phyloP scores from a whole-genome alignment of 2,888 invertebrate genomes.

The Agonopterix heracliana region DNA sequence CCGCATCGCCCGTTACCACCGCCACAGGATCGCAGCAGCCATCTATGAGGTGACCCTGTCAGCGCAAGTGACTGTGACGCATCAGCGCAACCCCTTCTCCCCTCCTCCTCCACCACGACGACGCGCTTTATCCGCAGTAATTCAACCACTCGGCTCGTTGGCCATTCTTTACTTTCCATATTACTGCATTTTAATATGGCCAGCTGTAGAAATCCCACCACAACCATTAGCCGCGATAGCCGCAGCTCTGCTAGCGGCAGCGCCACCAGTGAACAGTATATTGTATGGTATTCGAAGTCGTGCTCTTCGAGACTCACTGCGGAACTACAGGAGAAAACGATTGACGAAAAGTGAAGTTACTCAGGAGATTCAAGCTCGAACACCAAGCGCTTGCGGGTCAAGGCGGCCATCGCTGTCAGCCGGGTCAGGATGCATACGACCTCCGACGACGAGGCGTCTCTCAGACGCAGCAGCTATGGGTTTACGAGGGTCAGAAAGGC shows the following conservation, averaged over 20 bases:
- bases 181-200: slow-evolving; percentile 83
- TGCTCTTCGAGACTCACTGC: slow-evolving; percentile 81
- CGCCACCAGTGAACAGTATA: slow-evolving; percentile 85
- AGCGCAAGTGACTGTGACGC: slow-evolving; percentile 89
- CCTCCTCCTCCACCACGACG: slow-evolving; percentile 80
- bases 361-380: slow-evolving; percentile 87
- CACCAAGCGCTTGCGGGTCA: slow-evolving; percentile 86
- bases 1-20: slow-evolving; percentile 82
- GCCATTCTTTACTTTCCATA: slow-evolving; percentile 85
- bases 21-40: slow-evolving; percentile 89
- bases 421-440: slow-evolving; percentile 63
- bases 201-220: slow-evolving; percentile 58
- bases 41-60: slow-evolving; percentile 90
- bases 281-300: slow-evolving; percentile 86
- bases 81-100: slow-evolving; percentile 86
- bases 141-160: slow-evolving; percentile 84
- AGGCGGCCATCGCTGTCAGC: slow-evolving; percentile 82
- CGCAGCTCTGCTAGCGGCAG: slow-evolving; percentile 80
- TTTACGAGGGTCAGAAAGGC: slow-evolving; percentile 52
- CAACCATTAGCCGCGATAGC: slow-evolving; percentile 75
- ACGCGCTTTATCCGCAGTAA: slow-evolving; percentile 80
- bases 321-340: slow-evolving; percentile 86
- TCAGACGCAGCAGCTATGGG: slow-evolving; percentile 69
- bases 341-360: slow-evolving; percentile 87
- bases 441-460: slow-evolving; percentile 57